Evolutionary conservation across 2,888 invertebrate species (phyloP).

Genomic region (Troides aeacus): DNA sequence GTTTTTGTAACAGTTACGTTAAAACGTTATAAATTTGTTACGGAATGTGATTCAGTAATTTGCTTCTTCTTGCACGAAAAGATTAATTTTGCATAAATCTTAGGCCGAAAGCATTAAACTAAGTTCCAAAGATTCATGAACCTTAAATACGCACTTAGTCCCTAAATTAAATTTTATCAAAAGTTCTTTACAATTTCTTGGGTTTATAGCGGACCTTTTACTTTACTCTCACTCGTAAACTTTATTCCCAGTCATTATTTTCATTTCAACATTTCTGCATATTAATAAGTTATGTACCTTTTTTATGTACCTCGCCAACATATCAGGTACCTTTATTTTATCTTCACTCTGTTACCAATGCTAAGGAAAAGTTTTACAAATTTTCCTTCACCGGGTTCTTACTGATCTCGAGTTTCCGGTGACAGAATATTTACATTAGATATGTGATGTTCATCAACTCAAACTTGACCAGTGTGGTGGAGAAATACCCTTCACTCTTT

Average conservation of each 20-base stretch:
- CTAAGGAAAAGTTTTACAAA: too few relatives aligned
- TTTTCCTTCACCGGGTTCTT: too few relatives aligned
- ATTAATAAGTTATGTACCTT: constrained; percentile 16
- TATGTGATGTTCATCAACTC: too few relatives aligned
- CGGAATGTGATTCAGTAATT: constrained; percentile 10
- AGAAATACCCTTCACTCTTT: too few relatives aligned
- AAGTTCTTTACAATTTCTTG: constrained; percentile 29
- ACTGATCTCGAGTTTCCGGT: too few relatives aligned
- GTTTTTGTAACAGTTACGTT: neutral
- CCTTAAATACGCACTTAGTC: constrained; percentile 26
- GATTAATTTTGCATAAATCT: constrained; percentile 28
- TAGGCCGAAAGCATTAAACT: constrained; percentile 20
- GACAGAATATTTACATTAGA: too few relatives aligned
- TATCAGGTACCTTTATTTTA: too few relatives aligned
- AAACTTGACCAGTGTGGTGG: too few relatives aligned
- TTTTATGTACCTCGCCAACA: neutral
- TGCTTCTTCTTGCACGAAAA: constrained; percentile 11
- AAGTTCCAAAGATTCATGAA: constrained; percentile 26
- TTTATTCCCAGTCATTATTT: constrained; percentile 21
- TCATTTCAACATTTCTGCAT: constrained; percentile 21
- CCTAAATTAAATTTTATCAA: constrained; percentile 29
- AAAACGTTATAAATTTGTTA: neutral
- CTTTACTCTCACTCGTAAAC: constrained; percentile 21
- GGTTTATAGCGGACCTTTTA: constrained; percentile 26
- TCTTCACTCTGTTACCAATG: too few relatives aligned